Evolutionary conservation across 2,797 vertebrate genomes (phyloP).

Genomic region (Tragopan temminckii): DNA sequence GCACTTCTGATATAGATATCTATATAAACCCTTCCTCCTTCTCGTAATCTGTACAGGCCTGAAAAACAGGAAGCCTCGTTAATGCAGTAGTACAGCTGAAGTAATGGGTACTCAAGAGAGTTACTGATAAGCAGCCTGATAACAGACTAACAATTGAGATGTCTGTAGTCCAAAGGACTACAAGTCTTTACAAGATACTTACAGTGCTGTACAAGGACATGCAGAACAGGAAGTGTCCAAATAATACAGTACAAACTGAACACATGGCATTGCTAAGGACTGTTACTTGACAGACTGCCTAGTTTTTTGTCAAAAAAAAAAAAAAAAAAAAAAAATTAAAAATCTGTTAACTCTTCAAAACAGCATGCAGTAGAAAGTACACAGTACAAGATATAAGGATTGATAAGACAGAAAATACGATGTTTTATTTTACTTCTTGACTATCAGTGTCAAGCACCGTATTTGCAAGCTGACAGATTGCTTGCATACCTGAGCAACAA

Average conservation of each 20-base stretch:
- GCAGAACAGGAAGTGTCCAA: neutral
- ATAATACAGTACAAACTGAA: neutral
- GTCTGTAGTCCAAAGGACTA: constrained; percentile 38
- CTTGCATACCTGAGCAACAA: neutral
- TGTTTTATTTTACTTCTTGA: neutral
- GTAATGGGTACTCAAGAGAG: neutral
- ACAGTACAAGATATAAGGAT: neutral
- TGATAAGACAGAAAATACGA: neutral
- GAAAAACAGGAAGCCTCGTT: constrained; percentile 46
- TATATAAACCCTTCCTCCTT: neutral
- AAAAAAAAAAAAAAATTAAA: neutral
- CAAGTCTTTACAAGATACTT: neutral
- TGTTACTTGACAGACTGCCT: neutral
- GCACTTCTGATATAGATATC: neutral
- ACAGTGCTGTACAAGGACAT: neutral
- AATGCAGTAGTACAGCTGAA: neutral
- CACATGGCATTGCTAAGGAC: neutral
- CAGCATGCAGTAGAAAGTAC: neutral
- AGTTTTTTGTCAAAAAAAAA: neutral
- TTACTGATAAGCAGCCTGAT: constrained; percentile 30
- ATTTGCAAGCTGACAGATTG: neutral
- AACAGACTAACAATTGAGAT: constrained; percentile 7
- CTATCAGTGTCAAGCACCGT: neutral
- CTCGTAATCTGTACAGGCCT: neutral
- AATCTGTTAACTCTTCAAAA: neutral